phyloP scores from a whole-genome alignment of 2,888 invertebrate species.

The Drosophila greeni region DNA sequence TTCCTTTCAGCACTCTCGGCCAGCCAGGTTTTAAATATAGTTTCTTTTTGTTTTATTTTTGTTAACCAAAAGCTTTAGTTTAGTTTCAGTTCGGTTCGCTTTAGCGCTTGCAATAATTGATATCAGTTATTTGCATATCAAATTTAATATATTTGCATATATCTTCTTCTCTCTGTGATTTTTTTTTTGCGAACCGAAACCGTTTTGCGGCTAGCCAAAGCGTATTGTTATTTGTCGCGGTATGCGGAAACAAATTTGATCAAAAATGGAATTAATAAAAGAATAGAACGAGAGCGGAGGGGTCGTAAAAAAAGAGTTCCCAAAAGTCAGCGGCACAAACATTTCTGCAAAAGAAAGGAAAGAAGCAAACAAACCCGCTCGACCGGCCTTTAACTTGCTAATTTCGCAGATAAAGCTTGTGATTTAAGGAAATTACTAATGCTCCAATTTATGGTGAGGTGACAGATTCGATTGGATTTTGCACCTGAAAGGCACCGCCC shows the following conservation, averaged over 20 bases:
- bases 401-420: constrained; percentile 54
- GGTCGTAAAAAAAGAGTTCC: constrained; percentile 60
- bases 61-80: constrained; percentile 44
- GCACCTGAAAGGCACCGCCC: constrained; percentile 38
- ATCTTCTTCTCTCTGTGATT: constrained; percentile 12
- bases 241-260: constrained; percentile 64
- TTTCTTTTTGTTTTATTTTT: constrained; percentile 22
- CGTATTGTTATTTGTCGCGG: constrained; percentile 40
- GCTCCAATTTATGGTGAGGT: constrained; percentile 65
- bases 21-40: constrained; percentile 53
- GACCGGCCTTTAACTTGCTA: constrained; percentile 54
- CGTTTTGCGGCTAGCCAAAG: constrained; percentile 35
- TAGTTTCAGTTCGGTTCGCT: constrained; percentile 29
- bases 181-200: constrained; percentile 20
- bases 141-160: constrained; percentile 62
- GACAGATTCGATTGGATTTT: constrained; percentile 39
- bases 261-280: constrained; percentile 17
- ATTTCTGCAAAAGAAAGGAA: constrained; percentile 63
- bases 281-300: constrained; percentile 13
- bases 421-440: constrained; percentile 63
- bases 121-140: constrained; percentile 62
- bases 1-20: constrained; percentile 49
- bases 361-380: constrained; percentile 63
- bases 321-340: constrained; percentile 59
- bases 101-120: constrained; percentile 60